A percentile compares a stretch with the other conserved stretches of the same genome.
These are phyloP conservation scores for Labrus mixtus DNA, from an alignment of 2,113 vertebrate species.

Conservation along the genomic window DNA sequence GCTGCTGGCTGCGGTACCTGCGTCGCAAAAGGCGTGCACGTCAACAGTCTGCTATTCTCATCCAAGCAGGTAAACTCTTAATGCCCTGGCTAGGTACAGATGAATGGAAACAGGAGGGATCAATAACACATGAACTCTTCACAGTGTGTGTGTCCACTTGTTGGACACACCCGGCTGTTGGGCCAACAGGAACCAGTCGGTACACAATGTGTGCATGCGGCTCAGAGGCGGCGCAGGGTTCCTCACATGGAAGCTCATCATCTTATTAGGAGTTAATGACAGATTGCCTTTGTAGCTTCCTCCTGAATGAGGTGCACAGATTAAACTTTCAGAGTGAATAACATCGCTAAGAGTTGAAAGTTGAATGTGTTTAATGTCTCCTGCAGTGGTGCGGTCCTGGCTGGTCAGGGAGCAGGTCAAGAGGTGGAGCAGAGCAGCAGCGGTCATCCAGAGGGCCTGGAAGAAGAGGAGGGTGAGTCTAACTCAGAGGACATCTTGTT, in stretches of 20 bases:
- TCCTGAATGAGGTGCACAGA: neutral
- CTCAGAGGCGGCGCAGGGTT: slow-evolving; percentile 4
- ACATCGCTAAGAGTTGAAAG: neutral
- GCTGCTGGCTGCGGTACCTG: slow-evolving; percentile 87
- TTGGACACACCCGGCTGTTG: slow-evolving; percentile 40
- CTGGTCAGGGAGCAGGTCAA: slow-evolving; percentile 84
- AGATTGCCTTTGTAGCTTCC: slow-evolving; percentile 5
- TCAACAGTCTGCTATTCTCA: slow-evolving; percentile 82
- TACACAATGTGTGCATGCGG: slow-evolving; percentile 11
- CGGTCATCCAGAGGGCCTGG: slow-evolving; percentile 86
- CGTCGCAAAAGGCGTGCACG: slow-evolving; percentile 71
- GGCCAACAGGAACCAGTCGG: slow-evolving; percentile 39
- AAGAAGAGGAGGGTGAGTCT: slow-evolving; percentile 90
- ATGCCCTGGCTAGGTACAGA: neutral
- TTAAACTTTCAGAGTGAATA: neutral
- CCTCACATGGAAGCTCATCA: slow-evolving; percentile 17
- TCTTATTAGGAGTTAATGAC: slow-evolving; percentile 14
- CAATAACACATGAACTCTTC: slow-evolving; percentile 8
- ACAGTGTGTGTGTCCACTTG: neutral
- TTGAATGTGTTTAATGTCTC: slow-evolving; percentile 3
- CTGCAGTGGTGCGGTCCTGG: slow-evolving; percentile 90
- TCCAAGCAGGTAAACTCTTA: slow-evolving; percentile 91
- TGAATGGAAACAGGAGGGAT: neutral
- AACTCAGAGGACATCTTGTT: too few relatives aligned
- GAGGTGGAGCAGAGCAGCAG: slow-evolving; percentile 85